These are phyloP conservation scores for Chrysolophus pictus DNA, from an alignment of 2,797 vertebrate genomes.

Conservation along the genomic window DNA sequence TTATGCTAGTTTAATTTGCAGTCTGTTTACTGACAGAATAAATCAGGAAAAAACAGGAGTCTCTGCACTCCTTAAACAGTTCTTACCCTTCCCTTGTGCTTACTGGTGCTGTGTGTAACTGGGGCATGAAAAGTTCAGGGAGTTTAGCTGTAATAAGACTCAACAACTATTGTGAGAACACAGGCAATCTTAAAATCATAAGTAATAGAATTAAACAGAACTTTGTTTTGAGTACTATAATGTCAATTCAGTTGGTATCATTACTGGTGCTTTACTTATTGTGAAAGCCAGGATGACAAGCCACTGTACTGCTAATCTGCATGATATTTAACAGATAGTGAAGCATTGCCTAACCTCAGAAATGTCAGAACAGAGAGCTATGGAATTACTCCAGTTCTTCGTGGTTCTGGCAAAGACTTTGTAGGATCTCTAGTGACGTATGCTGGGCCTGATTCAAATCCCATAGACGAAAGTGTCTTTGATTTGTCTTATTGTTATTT, in stretches of 20 bases:
- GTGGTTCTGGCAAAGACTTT: constrained; percentile 55
- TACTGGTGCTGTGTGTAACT: background rate
- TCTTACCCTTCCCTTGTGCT: background rate
- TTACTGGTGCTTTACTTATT: background rate
- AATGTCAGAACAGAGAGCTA: constrained; percentile 32
- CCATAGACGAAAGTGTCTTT: constrained; percentile 49
- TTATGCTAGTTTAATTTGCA: background rate
- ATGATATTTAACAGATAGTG: constrained; percentile 25
- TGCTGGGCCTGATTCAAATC: constrained; percentile 34
- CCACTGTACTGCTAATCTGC: constrained; percentile 9
- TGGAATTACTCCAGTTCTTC: constrained; percentile 40
- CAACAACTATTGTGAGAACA: background rate
- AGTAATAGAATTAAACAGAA: constrained; percentile 1
- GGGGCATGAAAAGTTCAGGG: background rate
- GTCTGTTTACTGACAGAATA: constrained; percentile 1
- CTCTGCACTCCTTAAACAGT: background rate
- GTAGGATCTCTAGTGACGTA: constrained; percentile 43
- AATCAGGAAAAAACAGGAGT: background rate
- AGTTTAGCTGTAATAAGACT: background rate
- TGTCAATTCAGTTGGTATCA: constrained; percentile 8
- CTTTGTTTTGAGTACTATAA: background rate
- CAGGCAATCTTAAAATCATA: background rate
- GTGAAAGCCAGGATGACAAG: constrained; percentile 20
- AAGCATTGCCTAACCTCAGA: constrained; percentile 54
- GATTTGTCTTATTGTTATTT: constrained; percentile 49